Conservation (phyloP, 2,888 invertebrate genomes). For the Tetragnatha montana region DNA sequence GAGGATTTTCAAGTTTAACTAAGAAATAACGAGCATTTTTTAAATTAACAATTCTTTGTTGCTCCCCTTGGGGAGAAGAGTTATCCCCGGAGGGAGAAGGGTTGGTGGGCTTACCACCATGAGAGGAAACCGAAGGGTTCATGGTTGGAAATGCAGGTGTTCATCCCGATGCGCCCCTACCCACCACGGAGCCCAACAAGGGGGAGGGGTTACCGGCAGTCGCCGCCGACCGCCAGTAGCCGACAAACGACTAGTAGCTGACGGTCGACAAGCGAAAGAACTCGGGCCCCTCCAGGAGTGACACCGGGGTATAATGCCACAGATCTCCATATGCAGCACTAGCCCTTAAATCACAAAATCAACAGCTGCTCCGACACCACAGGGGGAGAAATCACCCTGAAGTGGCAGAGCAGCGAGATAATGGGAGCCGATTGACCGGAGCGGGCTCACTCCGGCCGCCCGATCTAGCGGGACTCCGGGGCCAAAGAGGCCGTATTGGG, state of each 20-base stretch:
- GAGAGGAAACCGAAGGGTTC: too few relatives aligned
- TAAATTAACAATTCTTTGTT: too few relatives aligned
- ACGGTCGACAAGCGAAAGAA: too few relatives aligned
- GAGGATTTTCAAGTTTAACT: too few relatives aligned
- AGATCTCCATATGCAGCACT: slow-evolving; percentile 4
- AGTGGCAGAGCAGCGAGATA: background rate
- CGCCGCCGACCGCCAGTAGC: background rate
- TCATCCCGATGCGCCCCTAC: background rate
- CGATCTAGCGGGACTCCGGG: slow-evolving; percentile 16
- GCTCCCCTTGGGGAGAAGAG: too few relatives aligned
- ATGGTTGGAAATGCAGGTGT: background rate
- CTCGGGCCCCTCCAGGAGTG: background rate
- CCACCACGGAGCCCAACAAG: slow-evolving; percentile 18
- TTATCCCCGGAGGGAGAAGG: too few relatives aligned
- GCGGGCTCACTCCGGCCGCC: slow-evolving; percentile 11
- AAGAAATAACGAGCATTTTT: too few relatives aligned
- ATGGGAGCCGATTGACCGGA: background rate
- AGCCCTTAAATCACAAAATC: background rate
- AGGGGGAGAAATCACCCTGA: background rate
- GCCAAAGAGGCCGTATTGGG: background rate
- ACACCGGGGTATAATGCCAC: slow-evolving; percentile 10
- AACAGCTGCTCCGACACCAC: background rate
- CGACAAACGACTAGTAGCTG: too few relatives aligned
- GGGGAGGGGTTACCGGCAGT: slow-evolving; percentile 1
- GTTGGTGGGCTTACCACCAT: too few relatives aligned